Conservation (phyloP, 2,113 vertebrate species). For the Eulemur macaco region DNA sequence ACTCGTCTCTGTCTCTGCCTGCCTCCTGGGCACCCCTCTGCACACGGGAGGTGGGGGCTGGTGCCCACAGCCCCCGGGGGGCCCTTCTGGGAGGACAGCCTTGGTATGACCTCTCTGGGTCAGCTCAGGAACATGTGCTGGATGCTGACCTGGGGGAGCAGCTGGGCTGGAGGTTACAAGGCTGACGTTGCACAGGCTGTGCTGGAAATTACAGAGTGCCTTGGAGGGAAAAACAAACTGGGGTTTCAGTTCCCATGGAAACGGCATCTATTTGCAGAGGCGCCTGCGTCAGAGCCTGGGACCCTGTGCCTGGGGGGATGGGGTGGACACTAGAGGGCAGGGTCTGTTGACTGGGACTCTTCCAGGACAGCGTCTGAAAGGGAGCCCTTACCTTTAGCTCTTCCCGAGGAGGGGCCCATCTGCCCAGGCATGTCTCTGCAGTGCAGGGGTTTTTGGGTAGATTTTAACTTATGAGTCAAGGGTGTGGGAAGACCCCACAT, state of each 20-base stretch:
- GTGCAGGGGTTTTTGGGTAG: neutral
- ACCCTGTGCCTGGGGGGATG: neutral
- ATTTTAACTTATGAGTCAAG: slow-evolving; percentile 42
- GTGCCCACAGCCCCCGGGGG: neutral
- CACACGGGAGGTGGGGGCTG: neutral
- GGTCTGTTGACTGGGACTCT: neutral
- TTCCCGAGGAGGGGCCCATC: neutral
- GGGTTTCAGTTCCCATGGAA: slow-evolving; percentile 72
- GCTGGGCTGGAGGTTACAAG: neutral
- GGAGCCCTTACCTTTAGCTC: neutral
- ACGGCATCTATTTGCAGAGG: slow-evolving; percentile 54
- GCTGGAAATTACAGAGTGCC: slow-evolving; percentile 65
- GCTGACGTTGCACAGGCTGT: neutral
- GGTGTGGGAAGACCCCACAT: neutral
- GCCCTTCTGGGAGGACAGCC: neutral
- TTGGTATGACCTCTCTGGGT: neutral
- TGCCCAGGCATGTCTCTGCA: neutral
- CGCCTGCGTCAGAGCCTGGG: neutral
- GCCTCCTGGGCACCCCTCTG: neutral
- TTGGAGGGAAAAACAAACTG: slow-evolving; percentile 44
- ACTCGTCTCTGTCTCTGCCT: neutral
- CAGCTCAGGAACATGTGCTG: neutral
- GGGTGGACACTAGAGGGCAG: neutral
- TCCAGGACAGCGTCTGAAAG: neutral
- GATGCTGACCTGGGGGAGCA: neutral